A percentile compares a stretch with the other conserved stretches of the same genome.
Conservation (phyloP, 2,888 invertebrate genomes). For the Entomobrya multifasciata region DNA sequence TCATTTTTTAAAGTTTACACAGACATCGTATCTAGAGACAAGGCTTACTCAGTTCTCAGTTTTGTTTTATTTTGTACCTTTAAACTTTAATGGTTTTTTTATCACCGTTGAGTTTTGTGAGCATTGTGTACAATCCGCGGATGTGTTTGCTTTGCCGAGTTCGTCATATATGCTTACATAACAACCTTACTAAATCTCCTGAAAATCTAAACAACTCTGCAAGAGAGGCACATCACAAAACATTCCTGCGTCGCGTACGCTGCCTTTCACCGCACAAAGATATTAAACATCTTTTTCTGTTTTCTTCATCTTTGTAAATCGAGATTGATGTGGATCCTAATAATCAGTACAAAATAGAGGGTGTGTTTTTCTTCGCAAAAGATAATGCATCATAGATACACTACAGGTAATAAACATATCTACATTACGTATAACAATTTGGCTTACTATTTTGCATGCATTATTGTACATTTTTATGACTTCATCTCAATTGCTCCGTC, state of each 20-base stretch:
- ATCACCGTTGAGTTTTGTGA: neutral
- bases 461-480: too few relatives aligned
- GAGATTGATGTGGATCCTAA: slow-evolving; percentile 17
- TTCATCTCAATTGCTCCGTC: too few relatives aligned
- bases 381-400: too few relatives aligned
- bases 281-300: slow-evolving; percentile 6
- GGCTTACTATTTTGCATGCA: too few relatives aligned
- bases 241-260: neutral
- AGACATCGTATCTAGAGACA: too few relatives aligned
- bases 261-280: neutral
- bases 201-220: slow-evolving; percentile 12
- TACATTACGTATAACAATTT: too few relatives aligned
- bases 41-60: too few relatives aligned
- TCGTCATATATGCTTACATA: neutral
- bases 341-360: neutral
- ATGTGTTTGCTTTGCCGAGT: neutral
- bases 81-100: neutral
- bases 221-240: slow-evolving; percentile 5
- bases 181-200: neutral
- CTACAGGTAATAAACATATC: too few relatives aligned
- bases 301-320: slow-evolving; percentile 16
- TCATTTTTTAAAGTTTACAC: too few relatives aligned
- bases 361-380: neutral
- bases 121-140: too few relatives aligned
- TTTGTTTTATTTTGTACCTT: too few relatives aligned